Percentiles rank a stretch among this genome's conserved stretches.
Conservation (phyloP, 2,888 invertebrate genomes). For the Aporophyla lueneburgensis region DNA sequence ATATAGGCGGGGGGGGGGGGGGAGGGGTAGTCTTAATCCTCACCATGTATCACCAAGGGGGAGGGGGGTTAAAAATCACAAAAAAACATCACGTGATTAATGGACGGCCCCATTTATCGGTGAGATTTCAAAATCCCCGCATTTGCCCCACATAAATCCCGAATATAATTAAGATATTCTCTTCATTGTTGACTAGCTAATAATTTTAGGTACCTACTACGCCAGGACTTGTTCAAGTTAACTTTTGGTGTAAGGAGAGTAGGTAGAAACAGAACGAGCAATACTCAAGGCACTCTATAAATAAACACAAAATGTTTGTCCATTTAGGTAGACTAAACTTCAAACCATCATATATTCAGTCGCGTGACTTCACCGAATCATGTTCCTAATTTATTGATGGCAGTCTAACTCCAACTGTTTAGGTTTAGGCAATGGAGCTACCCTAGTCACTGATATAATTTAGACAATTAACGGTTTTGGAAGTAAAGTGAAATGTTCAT, state of each 20-base stretch:
- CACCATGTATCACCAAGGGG: too few species aligned
- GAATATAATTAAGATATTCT: too few species aligned
- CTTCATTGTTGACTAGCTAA: background rate
- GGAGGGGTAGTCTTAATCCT: too few species aligned
- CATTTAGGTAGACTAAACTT: background rate
- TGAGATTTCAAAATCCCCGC: too few species aligned
- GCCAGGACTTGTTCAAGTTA: too few species aligned
- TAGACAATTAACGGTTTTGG: conserved; percentile 1
- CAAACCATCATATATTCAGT: conserved; percentile 7
- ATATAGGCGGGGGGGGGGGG: too few species aligned
- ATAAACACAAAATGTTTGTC: conserved; percentile 1
- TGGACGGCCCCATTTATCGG: too few species aligned
- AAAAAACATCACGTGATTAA: too few species aligned
- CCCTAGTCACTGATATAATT: conserved; percentile 29
- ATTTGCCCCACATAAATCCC: too few species aligned
- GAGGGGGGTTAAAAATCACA: too few species aligned
- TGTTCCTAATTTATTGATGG: conserved; percentile 49
- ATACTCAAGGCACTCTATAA: background rate
- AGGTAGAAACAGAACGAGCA: background rate
- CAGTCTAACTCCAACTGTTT: conserved; percentile 11
- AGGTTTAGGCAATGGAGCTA: conserved; percentile 24
- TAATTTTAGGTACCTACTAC: background rate
- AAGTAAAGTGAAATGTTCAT: too few species aligned
- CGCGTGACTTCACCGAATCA: conserved; percentile 52
- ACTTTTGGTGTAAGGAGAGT: background rate